Conservation (phyloP, 1,140 invertebrate species). For the Helicorthomorpha holstii region DNA sequence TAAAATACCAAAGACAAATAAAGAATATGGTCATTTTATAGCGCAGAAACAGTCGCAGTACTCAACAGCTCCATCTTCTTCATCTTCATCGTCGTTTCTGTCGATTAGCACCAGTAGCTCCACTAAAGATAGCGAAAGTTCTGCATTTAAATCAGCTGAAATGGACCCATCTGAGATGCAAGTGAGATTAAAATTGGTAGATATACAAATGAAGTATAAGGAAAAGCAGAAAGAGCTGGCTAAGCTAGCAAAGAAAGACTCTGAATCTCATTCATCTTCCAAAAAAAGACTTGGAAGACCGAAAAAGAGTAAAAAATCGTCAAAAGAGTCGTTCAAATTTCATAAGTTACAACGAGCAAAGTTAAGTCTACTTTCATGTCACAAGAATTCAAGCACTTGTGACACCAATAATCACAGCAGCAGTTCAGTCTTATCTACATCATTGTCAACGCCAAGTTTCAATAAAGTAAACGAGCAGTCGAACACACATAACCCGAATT, state of each 20-base stretch:
- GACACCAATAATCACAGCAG: too few species aligned
- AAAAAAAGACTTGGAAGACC: constrained; percentile 23
- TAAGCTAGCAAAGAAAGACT: constrained; percentile 36
- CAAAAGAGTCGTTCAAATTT: constrained; percentile 1
- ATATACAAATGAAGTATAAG: constrained; percentile 58
- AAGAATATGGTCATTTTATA: constrained; percentile 29
- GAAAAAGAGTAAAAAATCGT: constrained; percentile 18
- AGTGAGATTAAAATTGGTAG: constrained; percentile 57
- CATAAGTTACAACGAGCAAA: too few species aligned
- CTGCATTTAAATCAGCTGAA: constrained; percentile 20
- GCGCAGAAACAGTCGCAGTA: constrained; percentile 20
- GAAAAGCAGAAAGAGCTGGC: constrained; percentile 63
- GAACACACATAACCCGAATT: too few species aligned
- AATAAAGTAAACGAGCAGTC: too few species aligned
- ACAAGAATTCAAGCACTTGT: too few species aligned
- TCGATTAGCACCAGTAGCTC: too few species aligned
- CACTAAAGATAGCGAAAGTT: background rate
- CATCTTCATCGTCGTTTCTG: background rate
- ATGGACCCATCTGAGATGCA: constrained; percentile 58
- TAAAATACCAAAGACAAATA: constrained; percentile 26
- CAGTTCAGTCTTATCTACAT: too few species aligned
- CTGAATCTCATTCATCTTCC: constrained; percentile 22
- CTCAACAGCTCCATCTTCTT: background rate
- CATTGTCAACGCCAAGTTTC: too few species aligned
- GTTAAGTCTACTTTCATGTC: too few species aligned